Percentiles rank a stretch among this genome's conserved stretches.
phyloP scores from a whole-genome alignment of 2,888 invertebrate species.

The Mesochorus sp. region DNA sequence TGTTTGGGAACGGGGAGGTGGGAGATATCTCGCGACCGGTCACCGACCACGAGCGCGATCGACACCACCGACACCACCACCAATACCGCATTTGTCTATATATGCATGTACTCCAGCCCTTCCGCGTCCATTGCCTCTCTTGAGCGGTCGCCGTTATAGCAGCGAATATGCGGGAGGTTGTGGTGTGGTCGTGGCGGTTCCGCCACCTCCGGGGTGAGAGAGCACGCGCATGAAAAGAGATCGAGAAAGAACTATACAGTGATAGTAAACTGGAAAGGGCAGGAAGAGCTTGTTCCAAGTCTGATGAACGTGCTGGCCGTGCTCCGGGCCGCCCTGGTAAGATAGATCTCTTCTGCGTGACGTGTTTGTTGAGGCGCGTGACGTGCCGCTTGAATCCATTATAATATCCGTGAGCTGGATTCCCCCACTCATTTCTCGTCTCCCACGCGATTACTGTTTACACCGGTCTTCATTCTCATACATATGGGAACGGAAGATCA shows the following conservation, averaged over 20 bases:
- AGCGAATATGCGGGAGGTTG: constrained; percentile 51
- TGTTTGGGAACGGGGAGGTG: constrained; percentile 22
- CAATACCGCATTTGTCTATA: background rate
- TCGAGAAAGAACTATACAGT: background rate
- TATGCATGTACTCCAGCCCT: background rate
- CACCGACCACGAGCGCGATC: constrained; percentile 28
- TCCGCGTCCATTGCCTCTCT: constrained; percentile 7
- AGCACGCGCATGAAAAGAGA: constrained; percentile 15
- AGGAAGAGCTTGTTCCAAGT: constrained; percentile 64
- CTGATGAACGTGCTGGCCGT: constrained; percentile 71
- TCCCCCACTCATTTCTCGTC: constrained; percentile 37
- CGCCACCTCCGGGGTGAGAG: constrained; percentile 21
- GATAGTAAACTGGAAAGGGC: constrained; percentile 7
- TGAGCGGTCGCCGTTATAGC: constrained; percentile 30
- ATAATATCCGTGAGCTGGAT: constrained; percentile 59
- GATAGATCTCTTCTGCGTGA: constrained; percentile 72
- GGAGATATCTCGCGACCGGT: constrained; percentile 20
- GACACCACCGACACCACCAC: constrained; percentile 18
- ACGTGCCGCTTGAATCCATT: constrained; percentile 68
- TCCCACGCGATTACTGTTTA: constrained; percentile 8
- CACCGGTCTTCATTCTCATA: constrained; percentile 3
- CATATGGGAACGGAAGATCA: background rate
- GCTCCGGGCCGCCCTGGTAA: constrained; percentile 63
- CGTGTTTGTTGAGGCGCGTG: constrained; percentile 69
- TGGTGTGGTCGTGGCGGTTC: constrained; percentile 43